Evolutionary conservation across 2,888 invertebrate genomes (phyloP).

Genomic region (Eudemis profundana): DNA sequence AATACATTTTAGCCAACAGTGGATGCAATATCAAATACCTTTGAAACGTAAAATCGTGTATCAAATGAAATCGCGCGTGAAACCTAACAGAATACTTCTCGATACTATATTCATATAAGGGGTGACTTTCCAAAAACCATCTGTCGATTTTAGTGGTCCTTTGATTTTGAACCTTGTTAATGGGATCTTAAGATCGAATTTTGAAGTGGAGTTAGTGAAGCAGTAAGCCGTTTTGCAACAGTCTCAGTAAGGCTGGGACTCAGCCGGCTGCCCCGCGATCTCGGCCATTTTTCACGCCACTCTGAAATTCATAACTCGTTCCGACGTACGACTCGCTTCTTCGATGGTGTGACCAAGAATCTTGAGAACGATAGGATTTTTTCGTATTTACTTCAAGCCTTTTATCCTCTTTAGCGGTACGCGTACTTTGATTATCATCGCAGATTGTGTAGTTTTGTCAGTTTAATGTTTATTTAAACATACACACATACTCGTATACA

Average conservation of each 20-base stretch:
- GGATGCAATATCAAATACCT: conserved; percentile 4
- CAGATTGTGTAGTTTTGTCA: too few species aligned
- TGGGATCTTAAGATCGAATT: conserved; percentile 1
- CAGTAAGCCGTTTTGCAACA: conserved; percentile 12
- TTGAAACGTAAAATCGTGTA: conserved; percentile 5
- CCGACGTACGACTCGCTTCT: conserved; percentile 56
- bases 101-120: conserved; percentile 15
- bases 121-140: neutral
- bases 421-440: too few species aligned
- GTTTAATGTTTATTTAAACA: too few species aligned
- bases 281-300: conserved; percentile 68
- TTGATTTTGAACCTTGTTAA: neutral
- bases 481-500: too few species aligned
- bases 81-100: conserved; percentile 29
- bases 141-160: neutral
- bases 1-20: neutral
- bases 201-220: neutral
- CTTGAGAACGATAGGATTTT: neutral
- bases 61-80: conserved; percentile 29
- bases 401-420: too few species aligned
- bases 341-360: conserved; percentile 23
- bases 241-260: conserved; percentile 40
- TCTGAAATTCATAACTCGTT: conserved; percentile 73
- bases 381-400: neutral
- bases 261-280: conserved; percentile 60